These are phyloP conservation scores for Naso thynnoides DNA, from an alignment of 2,797 vertebrate genomes.

Conservation along the genomic window DNA sequence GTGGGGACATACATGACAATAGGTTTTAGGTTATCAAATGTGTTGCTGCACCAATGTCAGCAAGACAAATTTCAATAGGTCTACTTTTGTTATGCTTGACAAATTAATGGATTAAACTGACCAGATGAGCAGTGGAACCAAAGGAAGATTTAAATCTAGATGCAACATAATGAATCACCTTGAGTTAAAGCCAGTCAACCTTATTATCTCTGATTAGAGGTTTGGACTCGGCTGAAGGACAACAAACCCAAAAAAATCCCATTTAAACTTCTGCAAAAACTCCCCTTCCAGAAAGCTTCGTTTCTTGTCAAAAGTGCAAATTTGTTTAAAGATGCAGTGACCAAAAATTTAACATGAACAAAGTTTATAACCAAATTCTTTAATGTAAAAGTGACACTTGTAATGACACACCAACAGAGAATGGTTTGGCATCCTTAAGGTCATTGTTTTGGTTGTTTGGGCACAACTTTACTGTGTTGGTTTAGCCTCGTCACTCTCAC, in stretches of 20 bases:
- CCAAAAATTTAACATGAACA: background rate
- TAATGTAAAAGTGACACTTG: background rate
- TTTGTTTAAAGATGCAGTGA: background rate
- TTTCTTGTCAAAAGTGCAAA: background rate
- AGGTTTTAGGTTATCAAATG: background rate
- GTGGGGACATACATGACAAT: background rate
- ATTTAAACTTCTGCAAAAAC: background rate
- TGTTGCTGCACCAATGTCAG: background rate
- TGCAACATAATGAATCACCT: background rate
- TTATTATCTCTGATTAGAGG: background rate
- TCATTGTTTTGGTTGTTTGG: background rate
- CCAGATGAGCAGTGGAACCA: background rate
- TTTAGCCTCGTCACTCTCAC: background rate
- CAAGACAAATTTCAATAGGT: background rate
- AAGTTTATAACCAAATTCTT: background rate
- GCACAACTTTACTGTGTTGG: background rate
- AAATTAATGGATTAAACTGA: background rate
- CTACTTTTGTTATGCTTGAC: background rate
- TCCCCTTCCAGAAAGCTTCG: background rate
- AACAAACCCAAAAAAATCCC: background rate
- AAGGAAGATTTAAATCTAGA: background rate
- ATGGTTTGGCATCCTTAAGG: background rate
- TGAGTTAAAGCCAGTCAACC: background rate
- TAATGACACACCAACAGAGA: background rate
- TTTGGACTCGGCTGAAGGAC: background rate